Evolutionary conservation across 2,113 vertebrate species (phyloP), one percentile per base, ranked within the genome.

Genomic region (Haplochromis vanheusdeni): DNA sequence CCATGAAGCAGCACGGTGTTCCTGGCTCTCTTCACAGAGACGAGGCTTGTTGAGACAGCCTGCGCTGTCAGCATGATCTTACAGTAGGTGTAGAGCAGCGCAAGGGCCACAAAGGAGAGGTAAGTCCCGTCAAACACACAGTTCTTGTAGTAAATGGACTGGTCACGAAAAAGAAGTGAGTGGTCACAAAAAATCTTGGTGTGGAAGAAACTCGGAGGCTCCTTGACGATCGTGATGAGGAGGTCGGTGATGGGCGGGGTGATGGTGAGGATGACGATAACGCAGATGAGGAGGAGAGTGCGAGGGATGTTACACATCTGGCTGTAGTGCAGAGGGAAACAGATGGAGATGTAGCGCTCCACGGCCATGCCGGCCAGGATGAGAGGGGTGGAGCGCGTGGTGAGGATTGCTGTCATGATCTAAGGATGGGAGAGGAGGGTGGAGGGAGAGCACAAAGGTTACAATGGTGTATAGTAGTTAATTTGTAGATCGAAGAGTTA

Each of bases 281-380:
- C 3, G 0, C 82, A 8, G 26, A 96, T 93, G 35, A 96, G 91
- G 79, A 94, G 40, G n/a, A 93, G 23, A 33, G 96, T 96, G 75
- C 96, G 94, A 1, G 77, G 85, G n/a, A 94, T 84, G 2, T 96
- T 96, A 93, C 95, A 96, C 85, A 96, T 92, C 31, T 96, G 94
- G 77, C 42, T 42, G 86, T 96, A 95, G 91, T 94, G 95, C 5
- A 97, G 45, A 0, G 96, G 96, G 86, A 94, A 95, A 88, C 96
- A 96, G 89, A 97, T 97, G 91, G 96, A 87, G 47, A 95, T 19
- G 90, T 96, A 96, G 62, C 96, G 96, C 91, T 97, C 96, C 55
- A 96, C n/a, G 0, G 96, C 94, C 96, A 97, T 97, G 68, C 96
- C 96, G 0, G 95, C 96, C 85, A 97, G 93, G 87, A 96, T 96